These are phyloP conservation scores for Mylabris phalerata DNA, from an alignment of 1,140 invertebrate species.

Conservation along the genomic window DNA sequence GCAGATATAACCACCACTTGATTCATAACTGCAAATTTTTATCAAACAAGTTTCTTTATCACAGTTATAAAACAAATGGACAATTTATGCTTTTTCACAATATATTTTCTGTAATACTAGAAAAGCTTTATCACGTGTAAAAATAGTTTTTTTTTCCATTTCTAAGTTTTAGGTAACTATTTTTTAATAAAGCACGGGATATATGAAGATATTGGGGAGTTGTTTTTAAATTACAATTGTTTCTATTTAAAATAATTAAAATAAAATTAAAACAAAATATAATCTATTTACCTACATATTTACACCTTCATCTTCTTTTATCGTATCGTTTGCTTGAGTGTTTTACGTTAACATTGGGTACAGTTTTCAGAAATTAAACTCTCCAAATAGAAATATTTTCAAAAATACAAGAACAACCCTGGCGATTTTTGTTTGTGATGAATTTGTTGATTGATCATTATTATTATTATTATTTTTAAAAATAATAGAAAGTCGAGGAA, in stretches of 20 bases:
- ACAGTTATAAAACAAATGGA: too few species aligned
- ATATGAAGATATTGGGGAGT: not conserved
- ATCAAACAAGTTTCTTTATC: too few species aligned
- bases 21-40: too few species aligned
- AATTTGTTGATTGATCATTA: not conserved
- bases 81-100: too few species aligned
- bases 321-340: not conserved
- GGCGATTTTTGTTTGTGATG: not conserved
- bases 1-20: slow-evolving; percentile 1
- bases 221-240: not conserved
- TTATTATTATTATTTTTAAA: not conserved
- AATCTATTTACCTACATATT: slow-evolving; percentile 14
- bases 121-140: slow-evolving; percentile 3
- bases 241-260: slow-evolving; percentile 1
- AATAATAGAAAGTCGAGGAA: slow-evolving; percentile 3
- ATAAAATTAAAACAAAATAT: slow-evolving; percentile 10
- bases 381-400: slow-evolving; percentile 9
- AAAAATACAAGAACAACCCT: slow-evolving; percentile 3
- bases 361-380: slow-evolving; percentile 3
- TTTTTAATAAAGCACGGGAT: slow-evolving; percentile 4
- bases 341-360: not conserved
- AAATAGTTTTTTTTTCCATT: slow-evolving; percentile 4
- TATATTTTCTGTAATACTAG: too few species aligned
- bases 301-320: slow-evolving; percentile 3
- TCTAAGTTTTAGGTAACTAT: slow-evolving; percentile 9